Base-by-base conservation (phyloP, 2,888 invertebrate species). In the Lamellibrachia satsuma region DNA sequence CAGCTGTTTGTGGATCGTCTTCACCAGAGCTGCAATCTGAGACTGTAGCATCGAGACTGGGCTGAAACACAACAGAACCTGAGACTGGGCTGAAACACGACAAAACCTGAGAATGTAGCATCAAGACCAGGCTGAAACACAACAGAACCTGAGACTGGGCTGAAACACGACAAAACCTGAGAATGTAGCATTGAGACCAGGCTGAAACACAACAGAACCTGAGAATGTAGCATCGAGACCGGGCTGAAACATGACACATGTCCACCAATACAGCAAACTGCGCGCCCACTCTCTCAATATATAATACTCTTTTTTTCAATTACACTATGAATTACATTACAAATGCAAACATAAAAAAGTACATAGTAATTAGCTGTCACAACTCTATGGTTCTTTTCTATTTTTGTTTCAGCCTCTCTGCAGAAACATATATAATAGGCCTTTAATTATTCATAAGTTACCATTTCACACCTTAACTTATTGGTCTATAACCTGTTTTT, bases 1-100 rank as follows among this genome's bases (percentile, higher is more conserved):
- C 97, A 99, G 97, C 95, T 98, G 98, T 93, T 98, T 98, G 96
- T 98, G 98, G 90, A 99, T 97, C n/a, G 98, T 98, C 96, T 98
- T 98, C 0, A 99, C 98, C 93, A 99, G 97, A 94, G 97, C 97
- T 52, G 97, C 98, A 9, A 98, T 97, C 97, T 98, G 97, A 8
- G 94, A 94, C 93, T 96, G 96, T 52, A 97, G 94, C 95, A 96
- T 95, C 9, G 95, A 94, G 7, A 96, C 95, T 8, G 96, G 96
- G 7, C 96, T 96, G 94, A 3, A 95, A 94, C 52, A 39, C 2
- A 22, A 6, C 22, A n/a, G 2, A 22, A 39, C 1, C 39, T 39
- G 39, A 39, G 8, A 57, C 57, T 11, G 0, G 57, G 57, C 57
- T 57, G 15, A 8, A 57, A 57, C 57, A 55, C 55, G 9, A 7